A percentile compares a stretch with the other conserved stretches of the same genome.
These are phyloP conservation scores for Cyphomyrmex costatus DNA, from an alignment of 1,140 invertebrate genomes.

Conservation along the genomic window DNA sequence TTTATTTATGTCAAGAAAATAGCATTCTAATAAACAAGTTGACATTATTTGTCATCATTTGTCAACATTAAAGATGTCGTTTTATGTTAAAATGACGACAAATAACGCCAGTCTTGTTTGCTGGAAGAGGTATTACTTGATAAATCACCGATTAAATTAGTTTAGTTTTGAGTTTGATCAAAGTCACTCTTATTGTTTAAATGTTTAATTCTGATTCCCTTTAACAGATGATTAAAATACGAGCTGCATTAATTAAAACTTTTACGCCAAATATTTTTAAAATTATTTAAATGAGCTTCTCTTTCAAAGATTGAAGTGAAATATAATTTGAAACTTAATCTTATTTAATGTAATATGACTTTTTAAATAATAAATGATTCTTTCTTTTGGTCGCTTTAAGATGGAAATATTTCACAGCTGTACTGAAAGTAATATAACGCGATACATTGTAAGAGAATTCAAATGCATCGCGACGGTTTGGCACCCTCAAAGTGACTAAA, in stretches of 20 bases:
- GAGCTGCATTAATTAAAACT: not conserved
- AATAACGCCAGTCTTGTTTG: no score
- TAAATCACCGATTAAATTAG: not conserved
- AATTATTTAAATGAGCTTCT: not conserved
- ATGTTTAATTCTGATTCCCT: not conserved
- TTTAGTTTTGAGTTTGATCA: not conserved
- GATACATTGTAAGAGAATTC: not conserved
- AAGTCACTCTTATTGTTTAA: not conserved
- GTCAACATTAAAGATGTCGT: no score
- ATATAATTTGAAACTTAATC: not conserved
- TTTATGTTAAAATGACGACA: no score
- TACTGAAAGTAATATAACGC: conserved; percentile 6
- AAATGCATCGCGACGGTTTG: not conserved
- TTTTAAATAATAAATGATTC: no score
- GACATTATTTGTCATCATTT: no score
- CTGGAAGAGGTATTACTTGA: not conserved
- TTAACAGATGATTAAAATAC: not conserved
- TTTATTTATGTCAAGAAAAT: no score
- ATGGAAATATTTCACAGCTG: not conserved
- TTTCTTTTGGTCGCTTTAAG: not conserved
- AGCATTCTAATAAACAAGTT: no score
- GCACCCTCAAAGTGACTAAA: conserved; percentile 3
- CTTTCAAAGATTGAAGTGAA: not conserved
- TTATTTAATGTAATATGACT: not conserved
- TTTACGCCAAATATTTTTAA: not conserved